A percentile compares a stretch with the other conserved stretches of the same genome.
Conservation (phyloP, 2,113 vertebrate species). For the Aix galericulata region DNA sequence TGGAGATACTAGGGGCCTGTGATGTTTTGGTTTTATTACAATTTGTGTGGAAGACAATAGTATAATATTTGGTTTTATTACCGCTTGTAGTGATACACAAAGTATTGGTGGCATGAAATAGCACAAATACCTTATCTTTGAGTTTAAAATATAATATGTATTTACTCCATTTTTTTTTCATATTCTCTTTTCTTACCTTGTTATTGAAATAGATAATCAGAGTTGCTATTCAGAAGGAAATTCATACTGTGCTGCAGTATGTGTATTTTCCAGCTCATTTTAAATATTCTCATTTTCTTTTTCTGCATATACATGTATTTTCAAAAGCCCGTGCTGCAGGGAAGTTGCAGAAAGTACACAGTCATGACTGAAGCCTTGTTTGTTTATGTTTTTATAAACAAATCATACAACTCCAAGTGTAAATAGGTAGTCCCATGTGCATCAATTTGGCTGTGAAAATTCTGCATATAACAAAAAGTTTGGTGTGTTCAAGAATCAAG, state of each 20-base stretch:
- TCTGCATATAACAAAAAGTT: not conserved
- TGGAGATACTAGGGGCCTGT: not conserved
- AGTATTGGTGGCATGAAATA: not conserved
- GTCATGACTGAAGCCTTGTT: not conserved
- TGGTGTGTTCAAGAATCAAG: not conserved
- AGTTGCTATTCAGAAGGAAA: not conserved
- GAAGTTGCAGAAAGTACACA: not conserved
- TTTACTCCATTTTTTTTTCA: not conserved
- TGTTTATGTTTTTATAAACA: not conserved
- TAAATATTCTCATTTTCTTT: not conserved
- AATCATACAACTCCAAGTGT: not conserved
- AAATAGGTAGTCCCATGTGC: not conserved
- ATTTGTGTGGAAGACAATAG: not conserved
- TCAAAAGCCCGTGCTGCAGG: not conserved
- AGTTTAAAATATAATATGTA: not conserved
- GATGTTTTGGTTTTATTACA: not conserved
- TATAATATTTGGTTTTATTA: too few relatives aligned
- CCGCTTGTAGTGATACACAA: not conserved
- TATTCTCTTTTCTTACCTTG: not conserved
- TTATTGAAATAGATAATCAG: not conserved
- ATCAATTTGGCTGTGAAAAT: not conserved
- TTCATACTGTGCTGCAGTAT: not conserved
- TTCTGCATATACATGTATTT: not conserved
- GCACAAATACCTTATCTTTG: not conserved
- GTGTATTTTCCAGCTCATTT: not conserved